Evolutionary conservation across 2,797 vertebrate species (phyloP).

Genomic region (Zenarchopterus dispar): DNA sequence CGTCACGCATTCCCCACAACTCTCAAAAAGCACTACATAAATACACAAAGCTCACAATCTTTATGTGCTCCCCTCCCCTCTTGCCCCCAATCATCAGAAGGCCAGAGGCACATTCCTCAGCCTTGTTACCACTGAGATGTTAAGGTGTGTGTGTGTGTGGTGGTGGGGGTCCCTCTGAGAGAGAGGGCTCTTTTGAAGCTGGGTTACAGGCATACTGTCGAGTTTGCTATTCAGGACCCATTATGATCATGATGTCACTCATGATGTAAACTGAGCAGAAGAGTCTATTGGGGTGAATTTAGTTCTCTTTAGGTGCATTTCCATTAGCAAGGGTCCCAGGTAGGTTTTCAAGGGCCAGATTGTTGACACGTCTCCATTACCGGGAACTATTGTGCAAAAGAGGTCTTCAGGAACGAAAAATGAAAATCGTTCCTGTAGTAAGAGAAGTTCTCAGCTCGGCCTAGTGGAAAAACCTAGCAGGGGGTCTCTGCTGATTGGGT

Average conservation of each 20-base stretch:
- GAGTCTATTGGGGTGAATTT: background rate
- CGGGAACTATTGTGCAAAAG: too few relatives aligned
- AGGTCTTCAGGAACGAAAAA: too few relatives aligned
- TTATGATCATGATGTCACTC: background rate
- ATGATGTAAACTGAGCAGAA: background rate
- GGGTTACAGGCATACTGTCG: background rate
- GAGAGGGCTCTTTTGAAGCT: constrained; percentile 7
- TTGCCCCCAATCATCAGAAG: constrained; percentile 38
- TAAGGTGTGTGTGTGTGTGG: constrained; percentile 32
- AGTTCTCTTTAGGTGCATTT: too few relatives aligned
- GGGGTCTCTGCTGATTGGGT: too few relatives aligned
- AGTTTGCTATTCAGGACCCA: background rate
- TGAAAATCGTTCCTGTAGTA: too few relatives aligned
- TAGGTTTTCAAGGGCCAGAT: too few relatives aligned
- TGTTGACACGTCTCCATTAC: too few relatives aligned
- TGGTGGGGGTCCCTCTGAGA: background rate
- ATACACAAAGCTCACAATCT: constrained; percentile 11
- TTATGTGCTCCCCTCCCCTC: constrained; percentile 2
- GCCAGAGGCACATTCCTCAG: constrained; percentile 59
- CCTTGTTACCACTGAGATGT: constrained; percentile 45
- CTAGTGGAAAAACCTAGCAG: too few relatives aligned
- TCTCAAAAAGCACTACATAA: constrained; percentile 12
- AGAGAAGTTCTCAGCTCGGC: too few relatives aligned
- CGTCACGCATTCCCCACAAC: constrained; percentile 19
- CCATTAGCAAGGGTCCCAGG: too few relatives aligned